Base-by-base conservation (phyloP, 2,888 invertebrate genomes). In the Meloe dianella region DNA sequence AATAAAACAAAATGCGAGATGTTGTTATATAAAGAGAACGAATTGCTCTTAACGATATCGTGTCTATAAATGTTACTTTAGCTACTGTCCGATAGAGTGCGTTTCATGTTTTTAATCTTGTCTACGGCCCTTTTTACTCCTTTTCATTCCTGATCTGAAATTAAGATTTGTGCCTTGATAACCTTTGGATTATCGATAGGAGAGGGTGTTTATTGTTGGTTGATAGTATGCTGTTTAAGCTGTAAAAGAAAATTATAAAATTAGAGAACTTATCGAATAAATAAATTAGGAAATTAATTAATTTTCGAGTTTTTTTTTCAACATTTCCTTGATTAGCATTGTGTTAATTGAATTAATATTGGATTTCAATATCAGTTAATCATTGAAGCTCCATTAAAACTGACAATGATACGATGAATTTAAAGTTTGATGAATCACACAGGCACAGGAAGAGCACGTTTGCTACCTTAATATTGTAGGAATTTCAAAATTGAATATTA, bases 81-180 rank as follows among this genome's bases (percentile, higher is more conserved):
- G 77, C 77, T 78, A 77, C 75, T 71, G 65, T 30, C 70, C 68
- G 74, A 56, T 67, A 79, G 80, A 77, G 77, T 65, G 77, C 77
- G 76, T 72, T 65, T 61, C 66, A 67, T 68, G 27, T 69, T 69
- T 60, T 38, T 7, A 68, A 62, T 65, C 69, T 65, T 68, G 63
- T n/a, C 20, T 20, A 3, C 10, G 20, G 20, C 10, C 20, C 20
- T 9, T 10, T 47, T 41, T 17, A 17, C 35, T 35, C 1, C 35
- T 35, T 14, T 35, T 4, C 20, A 20, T 47, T 47, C 20, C 47
- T 47, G 20, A 20, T 22, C 20, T n/a, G 29, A n/a, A 65, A 61
- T 59, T 30, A 20, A 47, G 62, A 68, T 59, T 65, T 65, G 41
- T 66, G 61, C n/a, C 68, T 58, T 58, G 64, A 27, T 41, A 4